Base-by-base conservation (phyloP, 2,797 vertebrate genomes). In the Fistularia tabacaria region DNA sequence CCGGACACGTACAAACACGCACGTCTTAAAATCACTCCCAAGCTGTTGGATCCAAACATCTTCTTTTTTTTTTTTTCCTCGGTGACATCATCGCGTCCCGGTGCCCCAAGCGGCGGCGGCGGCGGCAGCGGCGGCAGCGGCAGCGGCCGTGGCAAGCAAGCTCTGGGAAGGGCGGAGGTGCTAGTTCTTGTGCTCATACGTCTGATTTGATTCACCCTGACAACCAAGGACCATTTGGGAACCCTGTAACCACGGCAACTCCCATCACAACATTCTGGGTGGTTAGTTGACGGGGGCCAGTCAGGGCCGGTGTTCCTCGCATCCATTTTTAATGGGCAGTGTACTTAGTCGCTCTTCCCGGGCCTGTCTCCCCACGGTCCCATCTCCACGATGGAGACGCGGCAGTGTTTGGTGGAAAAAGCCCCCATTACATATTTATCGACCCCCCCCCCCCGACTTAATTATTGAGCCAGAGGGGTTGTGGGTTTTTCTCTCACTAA, bases 391-490 rank as follows among this genome's bases (percentile, higher is more conserved):
- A 73, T 74, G 75, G 62, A 82, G 63, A 77, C 42, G 63, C 71
- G 67, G 73, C 64, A 37, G 65, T 79, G 64, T 77, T 79, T 73
- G 73, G 67, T 80, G 73, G 73, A 87, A 89, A 86, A 86, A 85
- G 82, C 73, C 73, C 71, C 75, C 79, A 87, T 89, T 85, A 87
- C 74, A 83, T 87, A 88, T 89, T 89, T 87, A 89, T 86, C 81
- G 73, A 76, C 73, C 82, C 72, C 57, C 72, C 74, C 77, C 73
- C 82, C 72, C 57, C 72, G 76, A 86, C 84, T 86, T 86, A 88
- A 86, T 87, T 87, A 84, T 84, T 77, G 67, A 88, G 82, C 78
- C 69, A 72, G 68, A 78, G 62, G 63, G 72, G 64, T 78, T 79
- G 76, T 75, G 79, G 76, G 62, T 78, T 75, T 59, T 59, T 62